A percentile compares a stretch with the other conserved stretches of the same genome.
These are phyloP conservation scores for Entomyzon cyanotis DNA, from an alignment of 2,113 vertebrate species.

Conservation along the genomic window DNA sequence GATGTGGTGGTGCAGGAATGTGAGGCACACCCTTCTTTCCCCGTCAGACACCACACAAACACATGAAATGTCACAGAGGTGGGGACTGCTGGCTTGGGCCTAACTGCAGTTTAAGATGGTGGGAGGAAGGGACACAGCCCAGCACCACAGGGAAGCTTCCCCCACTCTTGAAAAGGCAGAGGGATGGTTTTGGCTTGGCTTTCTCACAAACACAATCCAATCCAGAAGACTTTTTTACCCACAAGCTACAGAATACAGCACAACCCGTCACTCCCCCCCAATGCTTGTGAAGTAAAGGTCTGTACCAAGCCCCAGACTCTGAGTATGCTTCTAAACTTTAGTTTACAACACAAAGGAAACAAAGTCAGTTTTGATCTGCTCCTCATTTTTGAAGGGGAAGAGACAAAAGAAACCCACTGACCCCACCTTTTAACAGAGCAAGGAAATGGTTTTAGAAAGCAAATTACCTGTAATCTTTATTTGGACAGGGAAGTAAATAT, in stretches of 20 bases:
- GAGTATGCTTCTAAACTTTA: neutral
- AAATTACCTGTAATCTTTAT: neutral
- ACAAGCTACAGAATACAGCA: neutral
- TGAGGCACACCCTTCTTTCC: neutral
- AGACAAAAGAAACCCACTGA: neutral
- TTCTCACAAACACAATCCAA: neutral
- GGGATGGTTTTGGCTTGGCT: neutral
- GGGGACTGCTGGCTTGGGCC: neutral
- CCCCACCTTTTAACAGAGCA: neutral
- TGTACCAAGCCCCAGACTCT: neutral
- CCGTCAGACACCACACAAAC: neutral
- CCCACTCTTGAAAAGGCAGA: neutral
- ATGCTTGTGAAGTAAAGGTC: neutral
- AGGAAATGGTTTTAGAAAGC: neutral
- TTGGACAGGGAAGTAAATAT: neutral
- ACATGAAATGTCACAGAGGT: neutral
- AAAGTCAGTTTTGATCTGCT: neutral
- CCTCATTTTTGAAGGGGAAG: neutral
- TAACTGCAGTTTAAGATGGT: fast-evolving
- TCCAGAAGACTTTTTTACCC: neutral
- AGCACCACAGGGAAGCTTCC: neutral
- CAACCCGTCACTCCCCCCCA: fast-evolving
- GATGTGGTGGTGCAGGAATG: fast-evolving
- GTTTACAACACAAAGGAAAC: neutral
- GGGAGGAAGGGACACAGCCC: neutral